Evolutionary conservation across 2,113 vertebrate species (phyloP), one percentile per base, ranked within the genome.

Genomic region (Pungitius pungitius): DNA sequence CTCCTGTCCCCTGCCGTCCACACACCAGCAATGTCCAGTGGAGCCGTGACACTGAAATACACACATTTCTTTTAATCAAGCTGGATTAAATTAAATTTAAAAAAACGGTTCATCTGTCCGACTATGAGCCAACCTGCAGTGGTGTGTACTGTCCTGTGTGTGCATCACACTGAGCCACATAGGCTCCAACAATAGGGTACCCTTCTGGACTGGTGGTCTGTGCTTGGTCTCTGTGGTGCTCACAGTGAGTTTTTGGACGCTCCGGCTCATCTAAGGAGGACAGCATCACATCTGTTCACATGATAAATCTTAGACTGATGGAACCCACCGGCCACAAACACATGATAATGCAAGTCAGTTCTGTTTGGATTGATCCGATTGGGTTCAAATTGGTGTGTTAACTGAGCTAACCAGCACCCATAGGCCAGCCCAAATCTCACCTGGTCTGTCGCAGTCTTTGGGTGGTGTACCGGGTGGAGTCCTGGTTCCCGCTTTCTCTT

Each of bases 21-120:
- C 96, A 0, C 96, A 97, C 96, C 96, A 97, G 80, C 96, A 97
- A 69, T 96, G 75, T 63, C 96, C 96, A 0, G 91, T 93, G 39
- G 93, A 93, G 18, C 92, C 11, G 0, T 96, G 95, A 71, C 96
- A 97, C 92, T 97, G 58, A 40, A 73, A 63, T 15, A 63, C 8
- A 20, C 3, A 51, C 6, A 30, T 12, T 27, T 27, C 27, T 9
- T 4, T 42, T 59, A 18, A 1, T 37, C 13, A 8, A 35, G 27
- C 35, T 47, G 12, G 1, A 43, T 12, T 3, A 30, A 60, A 27
- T 24, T 0, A 40, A n/a, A 47, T 45, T 51, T 3, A 30, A n/a
- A n/a, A 17, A 40, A 35, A 47, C 17, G n/a, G 39, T 24, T 33
- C 1, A 26, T 49, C 15, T 59, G 30, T n/a, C 24, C 11, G 12